Evolutionary conservation across 1,140 invertebrate species (phyloP).

Genomic region (Trypoxylus dichotomus): DNA sequence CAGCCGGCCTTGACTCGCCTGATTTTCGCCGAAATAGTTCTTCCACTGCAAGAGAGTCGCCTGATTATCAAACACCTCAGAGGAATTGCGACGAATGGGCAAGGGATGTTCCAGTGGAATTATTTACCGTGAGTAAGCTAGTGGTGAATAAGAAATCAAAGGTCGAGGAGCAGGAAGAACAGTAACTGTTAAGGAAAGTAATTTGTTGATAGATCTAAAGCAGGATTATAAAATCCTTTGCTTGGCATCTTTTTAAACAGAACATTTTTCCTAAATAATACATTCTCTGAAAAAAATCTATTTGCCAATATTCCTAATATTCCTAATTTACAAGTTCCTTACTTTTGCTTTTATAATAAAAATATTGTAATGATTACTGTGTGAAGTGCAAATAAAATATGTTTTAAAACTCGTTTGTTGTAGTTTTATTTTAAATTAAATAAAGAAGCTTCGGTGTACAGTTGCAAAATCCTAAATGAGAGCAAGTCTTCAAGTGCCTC

Average conservation of each 20-base stretch:
- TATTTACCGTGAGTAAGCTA: slow-evolving; percentile 53
- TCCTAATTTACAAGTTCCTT: background rate
- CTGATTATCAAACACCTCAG: slow-evolving; percentile 11
- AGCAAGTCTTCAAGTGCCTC: too few species aligned
- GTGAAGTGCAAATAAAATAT: background rate
- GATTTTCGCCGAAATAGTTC: slow-evolving; percentile 14
- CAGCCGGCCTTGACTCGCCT: background rate
- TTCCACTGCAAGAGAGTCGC: slow-evolving; percentile 27
- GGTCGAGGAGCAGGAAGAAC: background rate
- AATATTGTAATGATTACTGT: background rate
- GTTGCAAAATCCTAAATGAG: too few species aligned
- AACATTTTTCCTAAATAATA: too few species aligned
- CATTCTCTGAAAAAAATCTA: too few species aligned
- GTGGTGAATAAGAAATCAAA: slow-evolving; percentile 36
- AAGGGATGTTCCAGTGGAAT: slow-evolving; percentile 53
- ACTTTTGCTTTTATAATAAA: background rate
- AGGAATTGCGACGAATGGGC: slow-evolving; percentile 45
- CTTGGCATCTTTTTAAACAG: too few species aligned
- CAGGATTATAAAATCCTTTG: too few species aligned
- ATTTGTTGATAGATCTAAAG: too few species aligned
- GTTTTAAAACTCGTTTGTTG: background rate
- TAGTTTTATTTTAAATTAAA: too few species aligned
- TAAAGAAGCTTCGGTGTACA: too few species aligned
- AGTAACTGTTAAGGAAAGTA: too few species aligned
- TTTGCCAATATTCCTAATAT: too few species aligned